These are phyloP conservation scores for Gracilinanus agilis DNA, from an alignment of 2,113 vertebrate genomes.

Conservation along the genomic window DNA sequence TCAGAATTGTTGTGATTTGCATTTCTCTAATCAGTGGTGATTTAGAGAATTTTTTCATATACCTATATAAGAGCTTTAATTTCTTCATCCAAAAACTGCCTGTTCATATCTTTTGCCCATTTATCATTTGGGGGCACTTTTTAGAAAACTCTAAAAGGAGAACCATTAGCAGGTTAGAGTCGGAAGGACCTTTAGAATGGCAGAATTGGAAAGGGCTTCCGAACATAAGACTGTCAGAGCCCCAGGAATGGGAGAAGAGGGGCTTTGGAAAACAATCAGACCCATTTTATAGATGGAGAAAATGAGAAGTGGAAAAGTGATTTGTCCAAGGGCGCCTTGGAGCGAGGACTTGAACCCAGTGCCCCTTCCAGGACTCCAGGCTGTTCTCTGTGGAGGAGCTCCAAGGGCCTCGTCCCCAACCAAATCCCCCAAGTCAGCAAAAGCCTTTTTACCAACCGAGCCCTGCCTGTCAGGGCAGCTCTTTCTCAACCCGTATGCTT, in stretches of 20 bases:
- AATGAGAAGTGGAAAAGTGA: neutral
- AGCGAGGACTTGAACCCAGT: neutral
- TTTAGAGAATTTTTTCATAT: too few species aligned
- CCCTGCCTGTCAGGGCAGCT: neutral
- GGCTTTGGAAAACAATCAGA: neutral
- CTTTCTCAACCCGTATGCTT: neutral
- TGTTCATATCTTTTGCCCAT: too few species aligned
- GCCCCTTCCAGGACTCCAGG: too few species aligned
- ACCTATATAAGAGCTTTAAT: too few species aligned
- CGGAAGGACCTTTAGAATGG: neutral
- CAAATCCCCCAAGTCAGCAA: slow-evolving; percentile 45
- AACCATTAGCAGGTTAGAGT: neutral
- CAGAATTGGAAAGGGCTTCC: neutral
- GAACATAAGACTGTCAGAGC: neutral
- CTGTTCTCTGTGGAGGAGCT: neutral
- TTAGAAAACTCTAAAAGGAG: neutral
- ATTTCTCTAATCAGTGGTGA: too few species aligned
- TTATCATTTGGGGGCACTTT: too few species aligned
- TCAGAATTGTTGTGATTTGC: too few species aligned
- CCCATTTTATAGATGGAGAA: neutral
- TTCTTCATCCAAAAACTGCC: too few species aligned
- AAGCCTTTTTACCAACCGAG: neutral
- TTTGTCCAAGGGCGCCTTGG: neutral
- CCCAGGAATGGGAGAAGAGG: neutral
- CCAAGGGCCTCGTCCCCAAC: neutral